Conservation (phyloP, 1,140 invertebrate species). For the Drosophila miranda region DNA sequence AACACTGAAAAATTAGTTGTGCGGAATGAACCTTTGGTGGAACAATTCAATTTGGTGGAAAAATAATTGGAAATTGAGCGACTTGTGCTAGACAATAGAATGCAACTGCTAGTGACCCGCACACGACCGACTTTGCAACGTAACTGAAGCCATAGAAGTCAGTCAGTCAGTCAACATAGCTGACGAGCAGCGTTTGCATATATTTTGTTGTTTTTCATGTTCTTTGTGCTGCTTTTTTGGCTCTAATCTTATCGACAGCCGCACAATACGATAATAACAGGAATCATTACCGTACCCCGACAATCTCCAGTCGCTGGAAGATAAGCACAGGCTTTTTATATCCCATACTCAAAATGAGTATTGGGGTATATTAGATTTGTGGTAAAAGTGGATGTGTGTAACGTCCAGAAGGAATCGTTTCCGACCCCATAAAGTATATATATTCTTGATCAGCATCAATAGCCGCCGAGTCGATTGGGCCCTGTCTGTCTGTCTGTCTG, state of each 20-base stretch:
- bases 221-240: conserved; percentile 10
- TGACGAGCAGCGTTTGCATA: conserved; percentile 35
- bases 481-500: too few relatives aligned
- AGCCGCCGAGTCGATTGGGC: too few relatives aligned
- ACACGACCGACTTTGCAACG: conserved; percentile 57
- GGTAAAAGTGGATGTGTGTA: too few relatives aligned
- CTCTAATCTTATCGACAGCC: conserved; percentile 43
- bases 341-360: too few relatives aligned
- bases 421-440: too few relatives aligned
- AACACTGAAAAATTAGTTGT: conserved; percentile 31
- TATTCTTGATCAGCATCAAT: too few relatives aligned
- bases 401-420: too few relatives aligned
- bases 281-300: conserved; percentile 18
- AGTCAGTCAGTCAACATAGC: conserved; percentile 36
- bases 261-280: neutral
- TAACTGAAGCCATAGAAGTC: conserved; percentile 66
- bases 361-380: too few relatives aligned
- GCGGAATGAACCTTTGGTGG: neutral
- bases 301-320: neutral
- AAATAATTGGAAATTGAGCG: conserved; percentile 28
- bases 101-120: conserved; percentile 54
- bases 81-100: conserved; percentile 42
- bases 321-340: conserved; percentile 29
- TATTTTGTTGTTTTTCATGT: conserved; percentile 11
- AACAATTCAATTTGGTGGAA: neutral